Base-by-base conservation (phyloP, 2,113 vertebrate genomes). In the Rhombomys opimus region DNA sequence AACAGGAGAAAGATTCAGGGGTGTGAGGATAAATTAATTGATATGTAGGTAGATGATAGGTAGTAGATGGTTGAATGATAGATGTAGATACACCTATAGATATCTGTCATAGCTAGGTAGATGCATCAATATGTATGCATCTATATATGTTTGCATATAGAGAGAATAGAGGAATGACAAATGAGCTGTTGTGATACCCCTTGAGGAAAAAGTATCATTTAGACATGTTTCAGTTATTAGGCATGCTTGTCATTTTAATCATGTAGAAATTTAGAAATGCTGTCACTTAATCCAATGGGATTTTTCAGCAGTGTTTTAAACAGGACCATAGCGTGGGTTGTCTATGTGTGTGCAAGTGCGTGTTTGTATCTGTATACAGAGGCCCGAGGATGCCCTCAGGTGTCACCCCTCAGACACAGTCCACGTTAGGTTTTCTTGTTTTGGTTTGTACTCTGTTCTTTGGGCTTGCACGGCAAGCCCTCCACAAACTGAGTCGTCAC, bases 301-400 rank as follows among this genome's bases (percentile, higher is more conserved):
- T 87, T 95, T 95, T 97, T 77, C 59, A 95, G 54, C 18, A 67
- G 46, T 87, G 54, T 97, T 96, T 97, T 89, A 95, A 96, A 78
- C 86, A 87, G 90, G 32, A 96, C 80, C 72, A 54, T 75, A 76
- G 86, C 46, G 12, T 80, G 65, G 65, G 35, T 8, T 70, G 70
- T 54, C 68, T 70, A 46, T 72, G 67, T 87, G 6, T n/a, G 65
- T 50, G 41, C 32, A 23, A 35, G 30, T n/a, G 32, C 23, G 1
- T 54, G 32, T 87, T 23, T 1, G 6, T 70, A 38, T 22, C 2
- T 87, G 3, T n/a, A 54, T 70, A 32, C 7, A 32, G 65, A 54
- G 30, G 65, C 41, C 38, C 8, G 20, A 50, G 63, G 63, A 68
- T 22, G 46, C 32, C 41, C 65, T 52, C 1, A 7, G 63, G 41